Base-by-base conservation (phyloP, 64 coral and sea anemone genomes). In the Dendronephthya gigantea region DNA sequence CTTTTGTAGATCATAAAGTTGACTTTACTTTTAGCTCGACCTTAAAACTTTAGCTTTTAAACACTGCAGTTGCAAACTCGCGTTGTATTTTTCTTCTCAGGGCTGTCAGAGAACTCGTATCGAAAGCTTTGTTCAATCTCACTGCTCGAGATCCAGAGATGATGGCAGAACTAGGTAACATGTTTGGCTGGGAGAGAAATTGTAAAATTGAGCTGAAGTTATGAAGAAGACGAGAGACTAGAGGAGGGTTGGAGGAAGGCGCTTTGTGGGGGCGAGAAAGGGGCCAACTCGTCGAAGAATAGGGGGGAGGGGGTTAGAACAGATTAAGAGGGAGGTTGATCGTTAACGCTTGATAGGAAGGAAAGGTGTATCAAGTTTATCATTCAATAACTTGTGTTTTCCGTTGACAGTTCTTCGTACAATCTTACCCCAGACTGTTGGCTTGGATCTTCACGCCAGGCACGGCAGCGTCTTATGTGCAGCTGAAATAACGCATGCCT, bases 381-480 rank as follows among this genome's bases (percentile, higher is more conserved):
- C 50, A 52, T 52, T 52, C 50, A 52, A n/a, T n/a, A 62, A 38
- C 6, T 59, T 5, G 4, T 37, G 50, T 83, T 6, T 52, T 74
- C 59, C 50, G 23, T 86, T 28, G 30, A 35, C 84, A 98, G 95
- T 93, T 45, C 83, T 98, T 27, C 95, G 92, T 2, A 93, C 89
- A 81, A 87, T 98, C 23, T 55, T 98, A 9, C 43, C 87, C 30
- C 75, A 84, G 62, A 93, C 92, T 2, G 88, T 58, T 40, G 91
- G 90, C 56, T 93, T 93, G 37, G 92, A 98, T 38, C 76, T 98
- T 15, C 87, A 86, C 81, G 90, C 92, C 37, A 82, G 95, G 16
- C 95, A 98, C 86, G 95, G 95, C 11, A 93, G 88, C 34, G 93
- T 93, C 23, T 50, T 90, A 11, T 92, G 89, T 35, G 90, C 89